Evolutionary conservation across 2,797 vertebrate genomes (phyloP).

Genomic region (Trachops cirrhosus): DNA sequence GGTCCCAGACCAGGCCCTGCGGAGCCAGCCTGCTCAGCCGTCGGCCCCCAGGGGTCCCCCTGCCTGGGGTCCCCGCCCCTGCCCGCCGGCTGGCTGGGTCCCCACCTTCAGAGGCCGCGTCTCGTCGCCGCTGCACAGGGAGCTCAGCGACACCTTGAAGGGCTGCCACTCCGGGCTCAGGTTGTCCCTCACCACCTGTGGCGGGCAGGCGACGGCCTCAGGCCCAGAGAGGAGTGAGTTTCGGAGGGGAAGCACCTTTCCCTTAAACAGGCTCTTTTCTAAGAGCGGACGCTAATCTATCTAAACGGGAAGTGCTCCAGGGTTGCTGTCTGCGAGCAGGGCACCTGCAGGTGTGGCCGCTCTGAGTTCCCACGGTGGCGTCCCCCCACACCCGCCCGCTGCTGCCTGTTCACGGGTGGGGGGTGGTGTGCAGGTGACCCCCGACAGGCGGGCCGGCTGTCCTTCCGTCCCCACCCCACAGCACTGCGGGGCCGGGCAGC

Average conservation of each 20-base stretch:
- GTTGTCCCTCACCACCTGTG: slow-evolving; percentile 96
- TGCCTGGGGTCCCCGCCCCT: fast-evolving
- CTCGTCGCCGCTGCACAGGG: slow-evolving; percentile 95
- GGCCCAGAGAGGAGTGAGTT: neutral
- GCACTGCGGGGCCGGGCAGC: neutral
- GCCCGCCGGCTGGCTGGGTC: fast-evolving
- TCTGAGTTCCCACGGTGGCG: neutral
- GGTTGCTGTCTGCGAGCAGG: neutral
- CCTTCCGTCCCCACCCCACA: fast-evolving
- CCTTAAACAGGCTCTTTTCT: neutral
- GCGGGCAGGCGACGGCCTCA: neutral
- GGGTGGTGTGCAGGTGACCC: neutral
- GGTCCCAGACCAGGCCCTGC: slow-evolving; percentile 96
- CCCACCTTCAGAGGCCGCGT: slow-evolving; percentile 93
- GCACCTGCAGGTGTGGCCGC: neutral
- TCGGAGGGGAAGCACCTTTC: neutral
- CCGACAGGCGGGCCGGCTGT: too few relatives aligned
- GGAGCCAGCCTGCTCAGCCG: neutral
- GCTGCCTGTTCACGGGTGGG: too few relatives aligned
- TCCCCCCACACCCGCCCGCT: fast-evolving
- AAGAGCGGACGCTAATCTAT: neutral
- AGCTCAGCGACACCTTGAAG: slow-evolving; percentile 96
- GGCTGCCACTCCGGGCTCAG: slow-evolving; percentile 96
- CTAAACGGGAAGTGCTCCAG: neutral
- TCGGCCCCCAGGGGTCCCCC: neutral